phyloP scores from a whole-genome alignment of 2,113 vertebrate genomes.

The Cheirogaleus medius region DNA sequence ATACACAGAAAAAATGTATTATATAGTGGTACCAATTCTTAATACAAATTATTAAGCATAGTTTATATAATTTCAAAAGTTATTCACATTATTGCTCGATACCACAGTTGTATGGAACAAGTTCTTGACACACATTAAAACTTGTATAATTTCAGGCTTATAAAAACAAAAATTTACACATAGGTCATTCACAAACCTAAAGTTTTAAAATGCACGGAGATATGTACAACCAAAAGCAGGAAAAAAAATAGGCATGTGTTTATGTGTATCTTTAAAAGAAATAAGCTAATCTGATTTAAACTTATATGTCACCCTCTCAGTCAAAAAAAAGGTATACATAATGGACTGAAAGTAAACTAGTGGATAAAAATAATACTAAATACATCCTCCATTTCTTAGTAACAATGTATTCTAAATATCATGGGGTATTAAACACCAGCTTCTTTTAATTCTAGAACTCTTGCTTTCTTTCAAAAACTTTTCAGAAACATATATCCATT shows the following conservation, averaged over 20 bases:
- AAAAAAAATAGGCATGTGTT: background rate
- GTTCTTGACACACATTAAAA: conserved; percentile 80
- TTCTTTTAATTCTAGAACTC: conserved; percentile 65
- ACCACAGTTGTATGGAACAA: conserved; percentile 83
- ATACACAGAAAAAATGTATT: conserved; percentile 81
- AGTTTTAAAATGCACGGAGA: conserved; percentile 58
- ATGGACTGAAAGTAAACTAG: conserved; percentile 74
- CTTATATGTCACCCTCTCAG: conserved; percentile 62
- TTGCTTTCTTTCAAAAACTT: conserved; percentile 50
- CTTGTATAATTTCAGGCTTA: conserved; percentile 75
- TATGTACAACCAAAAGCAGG: conserved; percentile 76
- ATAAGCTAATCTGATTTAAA: conserved; percentile 77
- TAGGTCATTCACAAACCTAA: conserved; percentile 68
- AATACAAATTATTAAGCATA: conserved; percentile 86
- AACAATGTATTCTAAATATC: conserved; percentile 58
- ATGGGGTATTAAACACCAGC: conserved; percentile 28
- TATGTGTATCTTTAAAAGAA: conserved; percentile 39
- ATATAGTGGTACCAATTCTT: conserved; percentile 85
- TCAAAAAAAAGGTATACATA: conserved; percentile 34
- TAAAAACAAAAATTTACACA: conserved; percentile 76
- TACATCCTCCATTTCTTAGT: conserved; percentile 59
- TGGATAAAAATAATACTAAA: conserved; percentile 71
- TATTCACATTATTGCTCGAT: conserved; percentile 90
- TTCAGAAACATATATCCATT: conserved; percentile 44
- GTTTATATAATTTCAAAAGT: conserved; percentile 81